Evolutionary conservation across 2,113 vertebrate species (phyloP).

Genomic region (Cygnus buccinator): DNA sequence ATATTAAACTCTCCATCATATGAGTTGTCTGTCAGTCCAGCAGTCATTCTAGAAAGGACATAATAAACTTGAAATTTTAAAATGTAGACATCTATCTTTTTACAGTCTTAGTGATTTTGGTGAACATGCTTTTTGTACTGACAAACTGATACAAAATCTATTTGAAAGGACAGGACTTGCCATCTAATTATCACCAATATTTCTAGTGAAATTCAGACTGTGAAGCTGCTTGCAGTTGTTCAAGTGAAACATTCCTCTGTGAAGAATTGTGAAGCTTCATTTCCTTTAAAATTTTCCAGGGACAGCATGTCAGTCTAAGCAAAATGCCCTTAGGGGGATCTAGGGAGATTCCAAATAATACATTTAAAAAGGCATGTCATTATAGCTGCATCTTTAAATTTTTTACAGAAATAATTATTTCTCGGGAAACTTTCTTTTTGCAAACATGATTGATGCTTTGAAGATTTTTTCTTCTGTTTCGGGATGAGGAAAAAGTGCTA

Average conservation of each 20-base stretch:
- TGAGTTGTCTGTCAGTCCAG: neutral
- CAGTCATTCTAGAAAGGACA: neutral
- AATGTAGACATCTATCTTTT: neutral
- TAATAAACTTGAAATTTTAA: neutral
- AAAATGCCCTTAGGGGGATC: neutral
- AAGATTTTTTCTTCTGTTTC: neutral
- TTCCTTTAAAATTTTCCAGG: constrained; percentile 28
- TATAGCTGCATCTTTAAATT: neutral
- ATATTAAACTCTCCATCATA: neutral
- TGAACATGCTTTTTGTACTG: neutral
- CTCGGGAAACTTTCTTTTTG: neutral
- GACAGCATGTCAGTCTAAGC: neutral
- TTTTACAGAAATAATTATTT: neutral
- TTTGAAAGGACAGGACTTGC: neutral
- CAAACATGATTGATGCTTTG: neutral
- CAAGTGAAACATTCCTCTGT: neutral
- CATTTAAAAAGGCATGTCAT: neutral
- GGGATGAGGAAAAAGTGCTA: neutral
- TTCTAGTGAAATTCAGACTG: neutral
- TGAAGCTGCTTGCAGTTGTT: neutral
- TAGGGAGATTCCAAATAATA: neutral
- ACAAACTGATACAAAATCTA: neutral
- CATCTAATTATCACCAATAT: neutral
- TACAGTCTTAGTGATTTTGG: neutral
- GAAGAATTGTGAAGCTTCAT: constrained; percentile 6